phyloP scores from a whole-genome alignment of 2,797 vertebrate species.

The Karalla daura region DNA sequence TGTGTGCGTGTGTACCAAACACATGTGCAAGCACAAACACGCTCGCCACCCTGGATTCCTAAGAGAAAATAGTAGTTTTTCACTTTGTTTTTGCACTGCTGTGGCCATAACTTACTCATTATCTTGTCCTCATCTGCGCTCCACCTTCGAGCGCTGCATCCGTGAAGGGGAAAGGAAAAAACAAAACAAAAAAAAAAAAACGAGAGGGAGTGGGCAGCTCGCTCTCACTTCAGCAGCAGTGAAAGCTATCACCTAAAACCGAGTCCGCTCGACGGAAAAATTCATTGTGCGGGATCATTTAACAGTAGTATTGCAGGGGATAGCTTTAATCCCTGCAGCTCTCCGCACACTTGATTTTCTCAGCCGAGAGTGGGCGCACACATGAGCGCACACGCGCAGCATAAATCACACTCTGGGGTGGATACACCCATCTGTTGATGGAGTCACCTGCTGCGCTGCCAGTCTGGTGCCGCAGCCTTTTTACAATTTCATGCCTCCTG shows the following conservation, averaged over 20 bases:
- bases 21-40: slow-evolving; percentile 34
- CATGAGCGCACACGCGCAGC: neutral
- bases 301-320: slow-evolving; percentile 12
- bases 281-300: slow-evolving; percentile 16
- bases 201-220: neutral
- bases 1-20: slow-evolving; percentile 6
- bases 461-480: slow-evolving; percentile 34
- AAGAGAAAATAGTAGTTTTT: slow-evolving; percentile 21
- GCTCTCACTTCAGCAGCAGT: slow-evolving; percentile 14
- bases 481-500: slow-evolving; percentile 49
- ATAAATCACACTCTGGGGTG: slow-evolving; percentile 15
- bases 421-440: slow-evolving; percentile 45
- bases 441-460: slow-evolving; percentile 46
- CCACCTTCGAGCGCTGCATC: slow-evolving; percentile 7
- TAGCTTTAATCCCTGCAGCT: neutral
- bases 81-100: slow-evolving; percentile 17
- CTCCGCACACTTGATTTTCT: slow-evolving; percentile 7
- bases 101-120: slow-evolving; percentile 28
- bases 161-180: neutral
- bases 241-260: slow-evolving; percentile 19
- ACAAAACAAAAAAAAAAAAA: too few species aligned
- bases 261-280: slow-evolving; percentile 21
- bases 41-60: slow-evolving; percentile 28
- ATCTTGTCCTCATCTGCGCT: slow-evolving; percentile 27
- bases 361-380: slow-evolving; percentile 6